Conservation (phyloP, 2,888 invertebrate species). For the Linyphia triangularis region DNA sequence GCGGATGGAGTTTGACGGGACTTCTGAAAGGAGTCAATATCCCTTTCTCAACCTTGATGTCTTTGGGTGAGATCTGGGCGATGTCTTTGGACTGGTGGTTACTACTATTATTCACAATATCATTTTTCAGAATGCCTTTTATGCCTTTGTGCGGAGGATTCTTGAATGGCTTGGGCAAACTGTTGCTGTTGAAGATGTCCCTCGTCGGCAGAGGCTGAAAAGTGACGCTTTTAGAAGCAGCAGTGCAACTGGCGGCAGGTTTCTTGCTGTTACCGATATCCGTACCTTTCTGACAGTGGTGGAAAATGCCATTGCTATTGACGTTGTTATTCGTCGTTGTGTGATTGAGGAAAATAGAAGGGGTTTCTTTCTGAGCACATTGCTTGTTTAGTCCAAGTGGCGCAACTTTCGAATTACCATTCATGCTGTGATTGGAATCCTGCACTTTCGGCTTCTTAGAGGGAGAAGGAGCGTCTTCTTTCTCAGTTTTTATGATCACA, state of each 20-base stretch:
- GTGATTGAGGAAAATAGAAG: not conserved
- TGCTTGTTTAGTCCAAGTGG: not conserved
- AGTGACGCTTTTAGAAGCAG: conserved; percentile 43
- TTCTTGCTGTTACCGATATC: conserved; percentile 18
- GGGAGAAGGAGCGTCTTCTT: conserved; percentile 5
- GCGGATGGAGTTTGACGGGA: conserved; percentile 58
- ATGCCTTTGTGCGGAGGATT: conserved; percentile 7
- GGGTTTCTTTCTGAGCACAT: conserved; percentile 15
- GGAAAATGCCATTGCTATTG: conserved; percentile 46
- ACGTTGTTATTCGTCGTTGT: conserved; percentile 11
- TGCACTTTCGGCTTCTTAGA: conserved; percentile 46
- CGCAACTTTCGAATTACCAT: conserved; percentile 54
- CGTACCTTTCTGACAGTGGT: conserved; percentile 10
- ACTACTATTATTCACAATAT: not conserved
- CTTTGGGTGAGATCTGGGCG: conserved; percentile 8
- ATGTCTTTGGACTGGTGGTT: conserved; percentile 11
- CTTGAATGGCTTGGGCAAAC: conserved; percentile 16
- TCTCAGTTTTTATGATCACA: conserved; percentile 5
- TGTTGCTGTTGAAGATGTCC: conserved; percentile 28
- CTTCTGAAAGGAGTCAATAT: conserved; percentile 7
- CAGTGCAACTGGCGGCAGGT: not conserved
- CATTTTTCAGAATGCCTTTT: conserved; percentile 37
- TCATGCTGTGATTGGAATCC: conserved; percentile 47
- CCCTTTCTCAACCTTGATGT: conserved; percentile 34
- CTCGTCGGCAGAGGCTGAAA: conserved; percentile 24